Conservation (phyloP, 2,888 invertebrate species). For the Herminia tarsipennalis region DNA sequence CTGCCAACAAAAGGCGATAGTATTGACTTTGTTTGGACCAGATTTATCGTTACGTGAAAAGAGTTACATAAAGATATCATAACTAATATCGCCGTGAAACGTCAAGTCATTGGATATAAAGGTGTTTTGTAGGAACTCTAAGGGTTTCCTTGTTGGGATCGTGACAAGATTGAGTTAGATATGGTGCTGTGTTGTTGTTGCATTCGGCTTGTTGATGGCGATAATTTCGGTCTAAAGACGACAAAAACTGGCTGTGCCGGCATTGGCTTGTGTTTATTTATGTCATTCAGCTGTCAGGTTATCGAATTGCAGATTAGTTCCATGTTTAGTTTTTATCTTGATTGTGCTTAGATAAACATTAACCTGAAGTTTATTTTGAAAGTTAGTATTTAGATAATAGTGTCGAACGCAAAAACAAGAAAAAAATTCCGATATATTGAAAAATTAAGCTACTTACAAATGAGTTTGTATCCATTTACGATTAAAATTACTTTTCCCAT, state of each 20-base stretch:
- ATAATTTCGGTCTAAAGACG: conserved; percentile 59
- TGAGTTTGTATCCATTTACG: conserved; percentile 31
- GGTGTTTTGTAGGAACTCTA: conserved; percentile 58
- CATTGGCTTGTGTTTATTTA: conserved; percentile 34
- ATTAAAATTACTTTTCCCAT: conserved; percentile 19
- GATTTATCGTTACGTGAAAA: conserved; percentile 42
- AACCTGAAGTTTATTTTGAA: no score
- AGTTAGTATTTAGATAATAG: no score
- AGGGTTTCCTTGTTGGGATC: conserved; percentile 70
- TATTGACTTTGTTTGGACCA: conserved; percentile 42
- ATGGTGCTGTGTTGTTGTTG: conserved; percentile 48
- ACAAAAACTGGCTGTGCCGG: conserved; percentile 46
- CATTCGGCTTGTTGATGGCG: conserved; percentile 55
- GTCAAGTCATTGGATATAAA: conserved; percentile 63
- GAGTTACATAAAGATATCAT: conserved; percentile 54
- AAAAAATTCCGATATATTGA: no score
- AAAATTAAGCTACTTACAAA: no score
- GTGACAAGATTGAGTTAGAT: conserved; percentile 74
- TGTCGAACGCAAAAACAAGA: no score
- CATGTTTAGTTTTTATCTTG: no score
- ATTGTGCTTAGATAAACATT: no score
- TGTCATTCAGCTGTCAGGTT: no score
- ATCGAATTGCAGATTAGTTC: no score
- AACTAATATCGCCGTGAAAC: conserved; percentile 50
- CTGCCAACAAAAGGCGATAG: conserved; percentile 41